Percentiles rank a stretch among this genome's conserved stretches.
Conservation (phyloP, 2,113 vertebrate genomes). For the Oreotrochilus melanogaster region DNA sequence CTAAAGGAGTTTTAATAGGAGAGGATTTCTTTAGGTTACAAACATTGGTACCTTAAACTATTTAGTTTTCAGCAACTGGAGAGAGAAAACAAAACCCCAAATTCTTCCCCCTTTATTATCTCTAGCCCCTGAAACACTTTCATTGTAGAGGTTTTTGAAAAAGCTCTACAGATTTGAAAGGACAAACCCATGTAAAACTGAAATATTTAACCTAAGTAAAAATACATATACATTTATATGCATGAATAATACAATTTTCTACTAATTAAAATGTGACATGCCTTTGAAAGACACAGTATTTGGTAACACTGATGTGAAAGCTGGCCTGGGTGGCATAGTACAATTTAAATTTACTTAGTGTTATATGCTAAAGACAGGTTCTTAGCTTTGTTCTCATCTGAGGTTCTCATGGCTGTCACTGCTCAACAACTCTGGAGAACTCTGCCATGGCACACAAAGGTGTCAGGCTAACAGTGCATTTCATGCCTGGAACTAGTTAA, state of each 20-base stretch:
- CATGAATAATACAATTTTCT: not conserved
- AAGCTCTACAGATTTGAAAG: not conserved
- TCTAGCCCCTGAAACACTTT: not conserved
- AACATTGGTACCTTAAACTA: not conserved
- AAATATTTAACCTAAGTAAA: not conserved
- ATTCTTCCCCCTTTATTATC: not conserved
- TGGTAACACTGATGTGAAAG: not conserved
- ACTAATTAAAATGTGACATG: not conserved
- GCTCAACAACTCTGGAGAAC: not conserved
- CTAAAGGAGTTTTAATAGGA: accelerated
- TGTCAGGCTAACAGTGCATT: not conserved
- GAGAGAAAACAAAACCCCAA: not conserved
- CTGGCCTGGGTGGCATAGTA: not conserved
- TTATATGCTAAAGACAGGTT: not conserved
- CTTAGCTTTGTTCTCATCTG: not conserved
- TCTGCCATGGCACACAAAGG: not conserved
- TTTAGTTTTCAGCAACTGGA: not conserved
- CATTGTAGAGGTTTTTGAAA: not conserved
- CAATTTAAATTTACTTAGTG: not conserved
- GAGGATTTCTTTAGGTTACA: accelerated
- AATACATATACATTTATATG: not conserved
- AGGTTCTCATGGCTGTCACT: not conserved
- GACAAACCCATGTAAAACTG: not conserved
- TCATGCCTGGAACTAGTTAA: not conserved
- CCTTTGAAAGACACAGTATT: not conserved